phyloP scores from a whole-genome alignment of 2,888 invertebrate species.

The Sphaerophoria taeniata region DNA sequence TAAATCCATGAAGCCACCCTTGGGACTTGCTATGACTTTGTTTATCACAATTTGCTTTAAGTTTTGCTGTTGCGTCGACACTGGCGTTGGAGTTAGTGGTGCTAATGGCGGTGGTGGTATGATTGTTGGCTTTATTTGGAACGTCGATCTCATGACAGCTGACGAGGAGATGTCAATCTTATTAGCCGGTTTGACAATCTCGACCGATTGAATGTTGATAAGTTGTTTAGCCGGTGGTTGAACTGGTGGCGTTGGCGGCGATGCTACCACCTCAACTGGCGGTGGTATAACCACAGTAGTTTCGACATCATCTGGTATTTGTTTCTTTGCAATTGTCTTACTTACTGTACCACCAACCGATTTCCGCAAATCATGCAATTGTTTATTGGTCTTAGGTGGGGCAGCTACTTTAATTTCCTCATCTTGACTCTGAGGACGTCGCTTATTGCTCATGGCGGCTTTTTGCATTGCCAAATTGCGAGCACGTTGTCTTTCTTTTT shows the following conservation, averaged over 20 bases:
- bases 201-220: slow-evolving; percentile 58
- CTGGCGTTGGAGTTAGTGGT: slow-evolving; percentile 15
- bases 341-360: slow-evolving; percentile 15
- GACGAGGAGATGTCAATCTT: slow-evolving; percentile 52
- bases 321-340: slow-evolving; percentile 67
- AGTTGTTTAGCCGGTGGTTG: slow-evolving; percentile 21
- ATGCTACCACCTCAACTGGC: background rate
- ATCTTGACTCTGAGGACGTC: slow-evolving; percentile 71
- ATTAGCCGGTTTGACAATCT: slow-evolving; percentile 53
- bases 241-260: slow-evolving; percentile 19
- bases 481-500: slow-evolving; percentile 68
- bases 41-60: slow-evolving; percentile 80
- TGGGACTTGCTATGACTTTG: slow-evolving; percentile 78
- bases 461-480: slow-evolving; percentile 55
- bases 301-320: slow-evolving; percentile 72
- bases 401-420: slow-evolving; percentile 52
- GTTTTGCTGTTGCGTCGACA: slow-evolving; percentile 74
- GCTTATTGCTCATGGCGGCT: slow-evolving; percentile 33
- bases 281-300: background rate
- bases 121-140: background rate
- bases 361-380: slow-evolving; percentile 36
- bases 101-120: background rate
- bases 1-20: slow-evolving; percentile 77
- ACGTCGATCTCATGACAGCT: slow-evolving; percentile 66
- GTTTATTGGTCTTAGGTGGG: slow-evolving; percentile 61